These are phyloP conservation scores for Chrysolina haemoptera DNA, from an alignment of 2,888 invertebrate species.

Conservation along the genomic window DNA sequence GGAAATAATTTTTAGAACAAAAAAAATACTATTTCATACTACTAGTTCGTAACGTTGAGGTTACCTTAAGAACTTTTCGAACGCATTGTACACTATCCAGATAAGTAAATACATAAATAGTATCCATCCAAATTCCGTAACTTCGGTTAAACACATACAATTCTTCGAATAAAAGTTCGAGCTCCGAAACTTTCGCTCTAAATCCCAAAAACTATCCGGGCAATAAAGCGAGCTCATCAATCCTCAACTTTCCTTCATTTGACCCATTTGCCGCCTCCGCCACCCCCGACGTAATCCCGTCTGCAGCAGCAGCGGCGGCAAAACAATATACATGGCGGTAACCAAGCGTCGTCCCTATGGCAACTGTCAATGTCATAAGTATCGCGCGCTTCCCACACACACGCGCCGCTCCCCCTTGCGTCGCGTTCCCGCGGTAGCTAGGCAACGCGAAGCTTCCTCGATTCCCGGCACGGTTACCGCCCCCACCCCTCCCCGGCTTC, in stretches of 20 bases:
- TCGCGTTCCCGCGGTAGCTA: slow-evolving; percentile 36
- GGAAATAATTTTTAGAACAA: no score
- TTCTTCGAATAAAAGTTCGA: background rate
- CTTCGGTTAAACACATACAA: background rate
- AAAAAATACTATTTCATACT: no score
- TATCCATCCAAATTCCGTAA: background rate
- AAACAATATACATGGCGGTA: slow-evolving; percentile 56
- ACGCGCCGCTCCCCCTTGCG: slow-evolving; percentile 25
- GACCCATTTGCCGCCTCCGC: slow-evolving; percentile 30
- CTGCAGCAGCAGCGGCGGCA: slow-evolving; percentile 25
- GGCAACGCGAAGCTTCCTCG: slow-evolving; percentile 19
- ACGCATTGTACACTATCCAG: no score
- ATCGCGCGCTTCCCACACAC: slow-evolving; percentile 55
- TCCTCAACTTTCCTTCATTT: slow-evolving; percentile 27
- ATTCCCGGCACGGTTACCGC: slow-evolving; percentile 34
- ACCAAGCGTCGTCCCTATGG: slow-evolving; percentile 57
- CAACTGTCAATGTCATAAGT: slow-evolving; percentile 60
- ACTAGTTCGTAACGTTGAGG: no score
- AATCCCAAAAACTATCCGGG: slow-evolving; percentile 25
- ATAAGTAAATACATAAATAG: background rate
- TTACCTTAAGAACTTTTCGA: no score
- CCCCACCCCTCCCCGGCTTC: slow-evolving; percentile 41
- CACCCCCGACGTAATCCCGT: slow-evolving; percentile 1
- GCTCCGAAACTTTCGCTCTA: slow-evolving; percentile 23
- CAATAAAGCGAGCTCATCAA: slow-evolving; percentile 29